Evolutionary conservation across 2,113 vertebrate genomes (phyloP).

Genomic region (Tetrao urogallus): DNA sequence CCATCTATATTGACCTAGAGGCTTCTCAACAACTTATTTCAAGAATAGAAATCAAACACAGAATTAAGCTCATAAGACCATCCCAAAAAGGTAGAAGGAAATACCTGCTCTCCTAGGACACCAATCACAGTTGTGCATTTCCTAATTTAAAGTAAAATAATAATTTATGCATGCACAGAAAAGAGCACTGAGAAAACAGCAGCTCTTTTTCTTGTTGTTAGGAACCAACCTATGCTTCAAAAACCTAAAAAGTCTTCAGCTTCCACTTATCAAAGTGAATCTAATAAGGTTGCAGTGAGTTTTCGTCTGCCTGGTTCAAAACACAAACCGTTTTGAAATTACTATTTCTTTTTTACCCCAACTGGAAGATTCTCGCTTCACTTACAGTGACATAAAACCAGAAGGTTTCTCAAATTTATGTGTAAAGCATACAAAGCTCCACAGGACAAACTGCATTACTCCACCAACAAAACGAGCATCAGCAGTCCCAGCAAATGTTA

Average conservation of each 20-base stretch:
- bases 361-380: not conserved
- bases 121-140: not conserved
- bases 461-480: slow-evolving; percentile 23
- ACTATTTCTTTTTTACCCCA: not conserved
- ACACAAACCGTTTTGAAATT: not conserved
- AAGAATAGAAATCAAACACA: not conserved
- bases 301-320: too few species aligned
- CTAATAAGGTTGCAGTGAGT: not conserved
- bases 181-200: not conserved
- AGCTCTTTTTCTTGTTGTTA: not conserved
- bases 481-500: not conserved
- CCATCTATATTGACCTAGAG: not conserved
- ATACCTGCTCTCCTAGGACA: not conserved
- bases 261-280: not conserved
- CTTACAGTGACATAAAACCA: not conserved
- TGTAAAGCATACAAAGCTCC: slow-evolving; percentile 19
- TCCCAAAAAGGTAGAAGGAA: not conserved
- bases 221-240: not conserved
- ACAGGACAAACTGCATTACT: not conserved
- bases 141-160: not conserved
- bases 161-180: not conserved
- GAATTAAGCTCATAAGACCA: not conserved
- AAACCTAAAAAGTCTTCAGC: not conserved
- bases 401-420: slow-evolving; percentile 6
- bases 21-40: not conserved